A percentile compares a stretch with the other conserved stretches of the same genome.
phyloP scores from a whole-genome alignment of 2,113 vertebrate species.

The Perognathus longimembris region DNA sequence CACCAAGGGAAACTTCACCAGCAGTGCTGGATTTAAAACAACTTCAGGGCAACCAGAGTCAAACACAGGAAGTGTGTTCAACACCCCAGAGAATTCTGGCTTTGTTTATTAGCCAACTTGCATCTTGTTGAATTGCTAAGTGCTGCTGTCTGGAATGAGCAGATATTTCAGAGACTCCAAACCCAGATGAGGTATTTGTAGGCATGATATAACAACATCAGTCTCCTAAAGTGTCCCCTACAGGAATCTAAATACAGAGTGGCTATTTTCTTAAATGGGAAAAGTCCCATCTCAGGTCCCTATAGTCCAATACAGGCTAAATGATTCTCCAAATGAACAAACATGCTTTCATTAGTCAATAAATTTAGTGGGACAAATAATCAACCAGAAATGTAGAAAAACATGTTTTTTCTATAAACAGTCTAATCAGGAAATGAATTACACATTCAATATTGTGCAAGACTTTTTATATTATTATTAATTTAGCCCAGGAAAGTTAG shows the following conservation, averaged over 20 bases:
- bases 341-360: slow-evolving; percentile 76
- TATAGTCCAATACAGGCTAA: slow-evolving; percentile 71
- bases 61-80: slow-evolving; percentile 68
- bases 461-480: slow-evolving; percentile 50
- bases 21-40: slow-evolving; percentile 64
- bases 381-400: slow-evolving; percentile 69
- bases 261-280: slow-evolving; percentile 82
- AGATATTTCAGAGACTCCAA: slow-evolving; percentile 63
- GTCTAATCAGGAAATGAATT: slow-evolving; percentile 76
- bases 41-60: slow-evolving; percentile 65
- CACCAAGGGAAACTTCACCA: slow-evolving; percentile 32
- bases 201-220: slow-evolving; percentile 52
- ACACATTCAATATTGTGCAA: slow-evolving; percentile 63
- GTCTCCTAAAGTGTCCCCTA: slow-evolving; percentile 77
- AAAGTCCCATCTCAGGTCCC: slow-evolving; percentile 80
- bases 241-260: slow-evolving; percentile 77
- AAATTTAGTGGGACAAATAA: slow-evolving; percentile 77
- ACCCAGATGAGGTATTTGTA: slow-evolving; percentile 64
- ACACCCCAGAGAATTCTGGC: slow-evolving; percentile 37
- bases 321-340: slow-evolving; percentile 82
- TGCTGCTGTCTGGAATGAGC: slow-evolving; percentile 64
- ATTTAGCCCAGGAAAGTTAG: slow-evolving; percentile 45
- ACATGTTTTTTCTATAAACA: slow-evolving; percentile 66
- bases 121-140: slow-evolving; percentile 76
- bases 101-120: slow-evolving; percentile 78